A percentile compares a stretch with the other conserved stretches of the same genome.
These are phyloP conservation scores for Leptosomus discolor DNA, from an alignment of 2,113 vertebrate species.

Conservation along the genomic window DNA sequence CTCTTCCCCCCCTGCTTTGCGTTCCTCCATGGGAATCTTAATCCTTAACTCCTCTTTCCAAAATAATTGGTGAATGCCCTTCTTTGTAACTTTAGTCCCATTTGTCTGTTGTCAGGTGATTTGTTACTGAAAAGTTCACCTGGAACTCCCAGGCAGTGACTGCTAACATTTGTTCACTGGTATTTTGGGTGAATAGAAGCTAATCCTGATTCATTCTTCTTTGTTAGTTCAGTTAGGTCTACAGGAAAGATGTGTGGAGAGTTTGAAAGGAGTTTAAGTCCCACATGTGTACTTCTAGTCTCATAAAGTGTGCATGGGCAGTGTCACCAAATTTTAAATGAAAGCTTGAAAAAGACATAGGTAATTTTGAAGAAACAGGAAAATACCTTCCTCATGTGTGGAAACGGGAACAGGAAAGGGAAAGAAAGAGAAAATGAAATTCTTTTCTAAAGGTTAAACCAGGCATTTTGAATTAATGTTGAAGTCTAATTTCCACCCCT, in stretches of 20 bases:
- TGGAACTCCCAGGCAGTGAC: neutral
- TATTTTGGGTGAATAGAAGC: neutral
- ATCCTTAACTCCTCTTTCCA: neutral
- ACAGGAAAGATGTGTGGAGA: neutral
- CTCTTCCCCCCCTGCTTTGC: rapidly evolving
- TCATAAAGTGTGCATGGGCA: neutral
- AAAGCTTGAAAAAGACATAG: neutral
- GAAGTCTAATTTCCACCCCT: constrained; percentile 38
- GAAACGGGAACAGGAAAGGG: neutral
- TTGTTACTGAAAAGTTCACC: neutral
- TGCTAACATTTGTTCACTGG: neutral
- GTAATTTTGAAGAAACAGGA: neutral
- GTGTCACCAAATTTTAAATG: constrained; percentile 8
- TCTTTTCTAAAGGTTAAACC: constrained; percentile 55
- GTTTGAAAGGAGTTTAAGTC: neutral
- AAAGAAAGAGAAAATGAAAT: constrained; percentile 7
- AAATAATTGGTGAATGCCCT: neutral
- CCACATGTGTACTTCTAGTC: neutral
- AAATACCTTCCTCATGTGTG: neutral
- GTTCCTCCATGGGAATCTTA: neutral
- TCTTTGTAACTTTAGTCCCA: neutral
- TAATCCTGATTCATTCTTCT: neutral
- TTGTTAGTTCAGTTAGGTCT: constrained; percentile 4
- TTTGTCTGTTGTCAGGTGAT: neutral
- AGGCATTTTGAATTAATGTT: constrained; percentile 42